These are phyloP conservation scores for Helarctos malayanus DNA, from an alignment of 2,797 vertebrate genomes.

Conservation along the genomic window DNA sequence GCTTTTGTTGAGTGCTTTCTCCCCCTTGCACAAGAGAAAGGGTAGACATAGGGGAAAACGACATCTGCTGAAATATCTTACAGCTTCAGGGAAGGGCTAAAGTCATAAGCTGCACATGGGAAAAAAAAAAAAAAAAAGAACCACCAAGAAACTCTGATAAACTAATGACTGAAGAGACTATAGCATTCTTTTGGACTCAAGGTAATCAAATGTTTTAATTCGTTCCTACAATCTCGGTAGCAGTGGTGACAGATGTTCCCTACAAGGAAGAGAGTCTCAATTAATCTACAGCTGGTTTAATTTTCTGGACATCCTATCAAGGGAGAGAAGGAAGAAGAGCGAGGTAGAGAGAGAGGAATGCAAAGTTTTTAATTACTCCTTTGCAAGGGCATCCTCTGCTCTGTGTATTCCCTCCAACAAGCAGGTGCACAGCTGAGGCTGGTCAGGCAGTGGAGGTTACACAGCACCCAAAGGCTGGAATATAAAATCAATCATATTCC, in stretches of 20 bases:
- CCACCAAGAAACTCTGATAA: background rate
- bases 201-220: constrained; percentile 85
- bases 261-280: constrained; percentile 76
- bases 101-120: constrained; percentile 47
- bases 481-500: constrained; percentile 55
- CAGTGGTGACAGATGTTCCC: constrained; percentile 83
- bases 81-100: constrained; percentile 78
- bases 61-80: constrained; percentile 83
- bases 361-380: constrained; percentile 62
- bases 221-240: constrained; percentile 60
- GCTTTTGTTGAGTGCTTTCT: constrained; percentile 71
- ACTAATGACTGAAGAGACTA: constrained; percentile 75
- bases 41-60: constrained; percentile 83
- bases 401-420: constrained; percentile 44
- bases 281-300: constrained; percentile 81
- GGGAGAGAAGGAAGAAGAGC: constrained; percentile 67
- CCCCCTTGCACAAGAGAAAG: constrained; percentile 69
- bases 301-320: constrained; percentile 78
- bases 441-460: background rate
- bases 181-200: constrained; percentile 78
- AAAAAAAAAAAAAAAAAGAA: constrained; percentile 51
- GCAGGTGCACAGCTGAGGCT: constrained; percentile 27
- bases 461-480: background rate
- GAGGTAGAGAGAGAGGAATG: constrained; percentile 19
- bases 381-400: constrained; percentile 25